These are phyloP conservation scores for Aselliscus stoliczkanus DNA, from an alignment of 2,797 vertebrate genomes.

Conservation along the genomic window DNA sequence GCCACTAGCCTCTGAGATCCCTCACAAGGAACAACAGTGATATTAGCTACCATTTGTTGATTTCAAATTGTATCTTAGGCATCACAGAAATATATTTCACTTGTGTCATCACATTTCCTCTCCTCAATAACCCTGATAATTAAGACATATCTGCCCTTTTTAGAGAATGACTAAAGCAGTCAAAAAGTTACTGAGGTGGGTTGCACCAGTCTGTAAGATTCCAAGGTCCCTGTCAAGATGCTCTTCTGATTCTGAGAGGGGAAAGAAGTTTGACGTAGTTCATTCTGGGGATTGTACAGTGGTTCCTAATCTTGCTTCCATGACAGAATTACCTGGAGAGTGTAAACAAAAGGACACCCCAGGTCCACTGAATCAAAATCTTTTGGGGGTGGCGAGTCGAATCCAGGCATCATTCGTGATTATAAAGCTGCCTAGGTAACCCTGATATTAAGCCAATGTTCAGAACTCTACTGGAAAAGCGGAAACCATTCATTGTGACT, in stretches of 20 bases:
- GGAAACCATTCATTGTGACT: neutral
- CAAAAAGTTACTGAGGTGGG: neutral
- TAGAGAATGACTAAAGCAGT: neutral
- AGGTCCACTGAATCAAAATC: neutral
- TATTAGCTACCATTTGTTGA: neutral
- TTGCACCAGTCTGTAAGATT: neutral
- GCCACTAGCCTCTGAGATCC: neutral
- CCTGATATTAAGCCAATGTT: neutral
- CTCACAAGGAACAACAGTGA: neutral
- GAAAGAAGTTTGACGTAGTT: neutral
- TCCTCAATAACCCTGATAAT: neutral
- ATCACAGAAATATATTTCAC: fast-evolving
- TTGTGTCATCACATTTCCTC: neutral
- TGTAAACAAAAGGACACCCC: no score
- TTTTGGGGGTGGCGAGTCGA: fast-evolving
- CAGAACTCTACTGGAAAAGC: neutral
- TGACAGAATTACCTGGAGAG: neutral
- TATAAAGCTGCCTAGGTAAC: neutral
- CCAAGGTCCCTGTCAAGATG: no score
- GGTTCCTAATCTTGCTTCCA: neutral
- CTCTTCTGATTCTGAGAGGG: neutral
- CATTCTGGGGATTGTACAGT: neutral
- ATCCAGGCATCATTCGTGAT: neutral
- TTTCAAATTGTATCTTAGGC: neutral
- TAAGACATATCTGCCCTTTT: neutral